These are phyloP conservation scores for Cryptus armator DNA, from an alignment of 2,888 invertebrate species.

Conservation along the genomic window DNA sequence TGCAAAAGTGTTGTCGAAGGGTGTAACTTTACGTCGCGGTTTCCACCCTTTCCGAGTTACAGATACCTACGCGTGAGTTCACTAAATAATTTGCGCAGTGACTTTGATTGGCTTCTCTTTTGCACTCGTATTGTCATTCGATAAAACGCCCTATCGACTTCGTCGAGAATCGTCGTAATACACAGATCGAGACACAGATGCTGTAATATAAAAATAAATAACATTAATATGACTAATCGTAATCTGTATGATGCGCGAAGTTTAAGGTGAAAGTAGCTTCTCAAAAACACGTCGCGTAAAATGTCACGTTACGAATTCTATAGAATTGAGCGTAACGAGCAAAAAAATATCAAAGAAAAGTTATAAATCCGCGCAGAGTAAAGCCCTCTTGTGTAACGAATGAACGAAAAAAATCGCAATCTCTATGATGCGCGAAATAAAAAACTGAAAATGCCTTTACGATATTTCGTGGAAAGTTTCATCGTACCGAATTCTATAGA, in stretches of 20 bases:
- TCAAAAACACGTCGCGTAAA: background rate
- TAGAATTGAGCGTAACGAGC: background rate
- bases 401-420: background rate
- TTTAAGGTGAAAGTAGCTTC: background rate
- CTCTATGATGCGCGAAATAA: background rate
- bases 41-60: conserved; percentile 12
- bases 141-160: background rate
- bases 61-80: conserved; percentile 18
- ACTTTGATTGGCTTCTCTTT: conserved; percentile 55
- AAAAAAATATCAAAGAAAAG: background rate
- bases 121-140: background rate
- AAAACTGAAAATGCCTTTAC: background rate
- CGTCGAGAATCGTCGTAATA: background rate
- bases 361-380: background rate
- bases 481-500: no score
- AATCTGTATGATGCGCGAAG: background rate
- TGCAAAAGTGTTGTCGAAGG: conserved; percentile 53
- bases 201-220: background rate
- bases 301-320: background rate
- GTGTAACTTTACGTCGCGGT: conserved; percentile 55
- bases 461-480: background rate
- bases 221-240: no score
- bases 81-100: conserved; percentile 51
- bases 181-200: no score
- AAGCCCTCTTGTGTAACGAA: background rate